Base-by-base conservation (phyloP, 2,888 invertebrate genomes). In the Amphipoea lucens region DNA sequence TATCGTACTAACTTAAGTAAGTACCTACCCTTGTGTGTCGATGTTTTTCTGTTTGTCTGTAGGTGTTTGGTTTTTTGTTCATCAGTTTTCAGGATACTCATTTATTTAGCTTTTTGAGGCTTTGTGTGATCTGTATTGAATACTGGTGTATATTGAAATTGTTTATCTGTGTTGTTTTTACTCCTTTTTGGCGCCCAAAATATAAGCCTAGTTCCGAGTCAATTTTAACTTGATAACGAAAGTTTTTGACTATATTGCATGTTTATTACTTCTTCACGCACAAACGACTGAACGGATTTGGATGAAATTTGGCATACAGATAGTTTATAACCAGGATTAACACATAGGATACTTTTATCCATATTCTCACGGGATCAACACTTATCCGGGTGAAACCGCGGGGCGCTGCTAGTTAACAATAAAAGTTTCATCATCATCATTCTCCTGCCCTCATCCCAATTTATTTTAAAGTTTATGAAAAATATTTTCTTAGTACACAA, bases 401-500 rank as follows among this genome's bases (percentile, higher is more conserved):
- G 29, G 29, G 29, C 29, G 29, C 29, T 29, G 29, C 29, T 29
- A 29, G 29, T 29, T 29, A 29, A 29, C 29, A 29, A 29, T 29
- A 29, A 29, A 29, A 29, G 29, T 29, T 29, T 29, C 29, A 29
- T 29, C 29, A 29, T 29, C 29, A 29, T 29, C 29, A 29, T 29
- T 29, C 29, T 29, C 29, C 29, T 29, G 29, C 29, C 29, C 29
- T 29, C 29, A 29, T 29, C 29, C 29, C 29, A 29, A 29, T 29
- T 29, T 29, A 29, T 29, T 29, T 29, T 29, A 29, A 29, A 29
- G 17, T 71, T 40, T 57, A 17, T 48, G 12, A 17, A 1, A 20
- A 0, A 6, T 57, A 1, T 48, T 48, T 62, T 66, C 45, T 65
- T n/a, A 17, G 9, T 68, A n/a, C 11, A 65, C 0, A 87, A 89